Conservation (phyloP, 2,113 vertebrate genomes). For the Falcunculus frontatus region DNA sequence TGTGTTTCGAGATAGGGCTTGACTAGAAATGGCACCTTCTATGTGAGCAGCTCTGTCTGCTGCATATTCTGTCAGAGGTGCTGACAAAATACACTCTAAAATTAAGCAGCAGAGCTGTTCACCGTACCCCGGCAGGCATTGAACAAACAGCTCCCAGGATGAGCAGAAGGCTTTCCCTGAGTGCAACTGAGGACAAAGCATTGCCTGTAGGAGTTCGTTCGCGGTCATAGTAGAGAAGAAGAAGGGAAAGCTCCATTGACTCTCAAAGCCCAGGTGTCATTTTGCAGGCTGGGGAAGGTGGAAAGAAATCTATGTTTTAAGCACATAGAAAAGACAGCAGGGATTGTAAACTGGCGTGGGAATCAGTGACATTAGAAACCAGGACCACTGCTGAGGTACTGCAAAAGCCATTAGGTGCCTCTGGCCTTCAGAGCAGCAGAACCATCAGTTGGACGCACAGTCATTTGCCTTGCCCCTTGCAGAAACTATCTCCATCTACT, state of each 20-base stretch:
- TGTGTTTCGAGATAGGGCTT: neutral
- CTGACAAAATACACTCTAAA: neutral
- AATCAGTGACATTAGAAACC: neutral
- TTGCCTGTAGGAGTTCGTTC: neutral
- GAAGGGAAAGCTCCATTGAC: neutral
- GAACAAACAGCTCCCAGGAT: neutral
- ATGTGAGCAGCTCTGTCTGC: neutral
- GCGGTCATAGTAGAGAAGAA: rapidly evolving
- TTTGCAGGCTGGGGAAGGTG: neutral
- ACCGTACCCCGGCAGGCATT: rapidly evolving
- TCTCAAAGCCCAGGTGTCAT: neutral
- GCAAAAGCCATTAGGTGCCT: neutral
- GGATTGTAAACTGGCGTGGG: neutral
- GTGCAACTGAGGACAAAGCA: neutral
- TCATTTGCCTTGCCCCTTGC: neutral
- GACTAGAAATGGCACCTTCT: neutral
- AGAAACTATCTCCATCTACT: neutral
- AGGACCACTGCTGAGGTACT: neutral
- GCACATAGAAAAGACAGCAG: neutral
- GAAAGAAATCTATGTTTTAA: neutral
- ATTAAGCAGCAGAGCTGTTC: neutral
- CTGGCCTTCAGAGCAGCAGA: neutral
- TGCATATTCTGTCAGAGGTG: rapidly evolving
- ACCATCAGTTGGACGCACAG: rapidly evolving
- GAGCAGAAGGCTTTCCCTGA: neutral